Conservation (phyloP, 1,140 invertebrate species). For the Bombus cullumanus region DNA sequence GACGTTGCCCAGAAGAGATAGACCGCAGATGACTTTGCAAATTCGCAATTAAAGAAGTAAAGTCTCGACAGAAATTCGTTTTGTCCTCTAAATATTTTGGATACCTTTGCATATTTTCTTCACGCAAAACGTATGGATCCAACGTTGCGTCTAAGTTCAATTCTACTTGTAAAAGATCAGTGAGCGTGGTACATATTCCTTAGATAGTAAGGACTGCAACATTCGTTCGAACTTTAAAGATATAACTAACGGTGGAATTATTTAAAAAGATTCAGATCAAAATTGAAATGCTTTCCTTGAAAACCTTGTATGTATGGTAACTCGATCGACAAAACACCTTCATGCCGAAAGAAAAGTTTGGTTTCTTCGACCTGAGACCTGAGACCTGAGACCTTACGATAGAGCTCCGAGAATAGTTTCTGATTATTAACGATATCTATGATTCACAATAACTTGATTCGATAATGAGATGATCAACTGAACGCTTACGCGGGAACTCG, state of each 20-base stretch:
- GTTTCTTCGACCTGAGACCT: not conserved
- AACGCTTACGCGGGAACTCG: constrained; percentile 36
- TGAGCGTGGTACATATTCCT: not conserved
- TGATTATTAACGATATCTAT: constrained; percentile 24
- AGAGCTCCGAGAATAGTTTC: constrained; percentile 25
- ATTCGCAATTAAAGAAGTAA: not conserved
- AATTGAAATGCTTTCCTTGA: not conserved
- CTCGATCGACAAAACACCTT: not conserved
- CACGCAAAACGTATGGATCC: not conserved
- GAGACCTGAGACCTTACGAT: constrained; percentile 8
- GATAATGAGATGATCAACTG: constrained; percentile 45
- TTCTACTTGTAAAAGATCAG: not conserved
- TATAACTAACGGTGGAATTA: too few species aligned
- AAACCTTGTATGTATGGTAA: not conserved
- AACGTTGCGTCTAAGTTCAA: not conserved
- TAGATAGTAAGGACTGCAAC: not conserved
- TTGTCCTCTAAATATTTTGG: not conserved
- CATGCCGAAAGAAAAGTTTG: too few species aligned
- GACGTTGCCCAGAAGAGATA: not conserved
- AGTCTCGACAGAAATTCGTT: not conserved
- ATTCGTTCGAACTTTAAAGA: too few species aligned
- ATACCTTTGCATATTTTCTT: not conserved
- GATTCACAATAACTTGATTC: constrained; percentile 19
- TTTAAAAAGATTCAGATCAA: too few species aligned
- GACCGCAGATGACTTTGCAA: not conserved